A percentile compares a stretch with the other conserved stretches of the same genome.
Conservation (phyloP, 2,888 invertebrate species). For the Archips crataeganus region DNA sequence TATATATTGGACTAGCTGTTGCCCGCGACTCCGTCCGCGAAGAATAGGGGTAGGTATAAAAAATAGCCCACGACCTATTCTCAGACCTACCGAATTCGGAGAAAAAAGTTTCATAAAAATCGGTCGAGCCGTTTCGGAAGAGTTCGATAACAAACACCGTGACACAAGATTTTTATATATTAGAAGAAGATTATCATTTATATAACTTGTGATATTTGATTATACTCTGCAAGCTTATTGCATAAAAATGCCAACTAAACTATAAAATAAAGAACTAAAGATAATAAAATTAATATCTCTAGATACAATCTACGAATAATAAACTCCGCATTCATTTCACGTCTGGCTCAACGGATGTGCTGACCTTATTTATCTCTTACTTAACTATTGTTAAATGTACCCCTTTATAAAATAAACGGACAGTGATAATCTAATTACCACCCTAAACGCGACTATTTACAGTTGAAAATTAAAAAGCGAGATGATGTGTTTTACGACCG, state of each 20-base stretch:
- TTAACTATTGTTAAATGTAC: slow-evolving; percentile 58
- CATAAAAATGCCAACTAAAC: neutral
- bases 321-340: slow-evolving; percentile 50
- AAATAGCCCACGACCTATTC: too few species aligned
- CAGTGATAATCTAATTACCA: slow-evolving; percentile 15
- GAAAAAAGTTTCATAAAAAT: too few species aligned
- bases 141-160: too few species aligned
- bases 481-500: slow-evolving; percentile 24
- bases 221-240: neutral
- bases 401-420: slow-evolving; percentile 43
- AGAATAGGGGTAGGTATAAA: too few species aligned
- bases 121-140: too few species aligned
- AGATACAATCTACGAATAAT: slow-evolving; percentile 21
- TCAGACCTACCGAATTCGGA: too few species aligned
- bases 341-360: slow-evolving; percentile 63
- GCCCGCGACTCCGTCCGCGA: too few species aligned
- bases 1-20: too few species aligned
- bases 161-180: too few species aligned
- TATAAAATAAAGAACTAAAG: neutral
- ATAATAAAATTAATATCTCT: neutral
- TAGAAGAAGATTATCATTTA: too few species aligned
- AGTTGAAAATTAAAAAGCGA: slow-evolving; percentile 18
- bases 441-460: slow-evolving; percentile 17
- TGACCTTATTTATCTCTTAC: slow-evolving; percentile 65
- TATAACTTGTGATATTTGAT: too few species aligned